A percentile compares a stretch with the other conserved stretches of the same genome.
Conservation (phyloP, 2,113 vertebrate genomes). For the Neogobius melanostomus region DNA sequence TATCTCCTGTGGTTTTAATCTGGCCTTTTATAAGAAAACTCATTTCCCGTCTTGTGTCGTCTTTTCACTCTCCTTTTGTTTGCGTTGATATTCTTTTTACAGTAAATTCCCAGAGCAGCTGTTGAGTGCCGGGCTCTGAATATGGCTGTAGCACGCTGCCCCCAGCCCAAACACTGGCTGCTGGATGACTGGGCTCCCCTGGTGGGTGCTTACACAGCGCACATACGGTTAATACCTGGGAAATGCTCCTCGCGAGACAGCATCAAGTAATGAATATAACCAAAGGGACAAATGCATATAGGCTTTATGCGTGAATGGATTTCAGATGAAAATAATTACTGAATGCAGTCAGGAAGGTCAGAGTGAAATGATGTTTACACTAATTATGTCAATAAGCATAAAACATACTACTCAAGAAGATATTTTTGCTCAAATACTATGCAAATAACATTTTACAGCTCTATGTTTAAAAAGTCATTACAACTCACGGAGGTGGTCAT, state of each 20-base stretch:
- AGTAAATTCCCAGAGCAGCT: conserved; percentile 12
- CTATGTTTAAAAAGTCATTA: too few relatives aligned
- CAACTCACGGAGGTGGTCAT: too few relatives aligned
- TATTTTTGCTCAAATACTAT: background rate
- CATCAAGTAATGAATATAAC: conserved; percentile 22
- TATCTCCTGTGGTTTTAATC: conserved; percentile 5
- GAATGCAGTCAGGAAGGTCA: background rate
- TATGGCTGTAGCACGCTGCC: conserved; percentile 6
- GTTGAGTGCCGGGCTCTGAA: conserved; percentile 19
- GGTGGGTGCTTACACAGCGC: conserved; percentile 8
- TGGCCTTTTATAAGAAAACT: conserved; percentile 8
- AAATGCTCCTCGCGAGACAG: conserved; percentile 35
- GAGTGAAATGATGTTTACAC: background rate
- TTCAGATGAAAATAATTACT: background rate
- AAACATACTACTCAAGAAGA: background rate
- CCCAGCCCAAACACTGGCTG: conserved; percentile 6
- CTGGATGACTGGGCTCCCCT: conserved; percentile 16
- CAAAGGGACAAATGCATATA: conserved; percentile 6
- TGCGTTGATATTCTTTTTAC: conserved; percentile 1
- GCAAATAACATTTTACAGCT: too few relatives aligned
- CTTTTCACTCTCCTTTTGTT: background rate
- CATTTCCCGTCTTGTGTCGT: background rate
- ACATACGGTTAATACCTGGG: conserved; percentile 17
- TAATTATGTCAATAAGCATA: background rate
- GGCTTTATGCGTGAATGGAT: background rate